phyloP scores from a whole-genome alignment of 2,888 invertebrate species.

The Geotrupes spiniger region DNA sequence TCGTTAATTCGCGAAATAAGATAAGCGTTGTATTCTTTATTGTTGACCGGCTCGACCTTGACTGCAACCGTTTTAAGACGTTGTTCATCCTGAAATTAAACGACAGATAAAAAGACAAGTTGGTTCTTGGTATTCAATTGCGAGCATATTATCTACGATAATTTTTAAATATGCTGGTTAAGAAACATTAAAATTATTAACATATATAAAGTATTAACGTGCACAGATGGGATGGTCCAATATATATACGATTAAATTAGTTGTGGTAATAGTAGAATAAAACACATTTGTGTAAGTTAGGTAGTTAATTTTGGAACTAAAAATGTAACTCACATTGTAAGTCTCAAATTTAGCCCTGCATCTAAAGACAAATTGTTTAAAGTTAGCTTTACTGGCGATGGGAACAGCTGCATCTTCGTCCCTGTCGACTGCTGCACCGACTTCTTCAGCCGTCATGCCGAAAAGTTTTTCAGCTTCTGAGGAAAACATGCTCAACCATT shows the following conservation, averaged over 20 bases:
- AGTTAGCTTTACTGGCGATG: constrained; percentile 71
- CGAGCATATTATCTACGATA: too few species aligned
- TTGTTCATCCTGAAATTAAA: constrained; percentile 69
- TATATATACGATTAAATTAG: too few species aligned
- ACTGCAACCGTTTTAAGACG: constrained; percentile 75
- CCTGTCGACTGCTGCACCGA: constrained; percentile 72
- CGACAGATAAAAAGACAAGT: too few species aligned
- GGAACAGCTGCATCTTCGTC: constrained; percentile 65
- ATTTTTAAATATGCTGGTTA: too few species aligned
- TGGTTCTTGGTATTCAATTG: too few species aligned
- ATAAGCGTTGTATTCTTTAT: constrained; percentile 70
- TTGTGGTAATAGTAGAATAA: background rate
- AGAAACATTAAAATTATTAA: too few species aligned
- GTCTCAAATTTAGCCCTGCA: constrained; percentile 86
- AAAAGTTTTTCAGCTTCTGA: constrained; percentile 77
- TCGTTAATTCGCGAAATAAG: constrained; percentile 51
- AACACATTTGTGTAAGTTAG: background rate
- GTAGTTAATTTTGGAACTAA: background rate
- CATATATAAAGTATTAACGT: too few species aligned
- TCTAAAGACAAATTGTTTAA: constrained; percentile 78
- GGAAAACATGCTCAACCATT: constrained; percentile 90
- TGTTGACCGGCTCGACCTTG: constrained; percentile 69
- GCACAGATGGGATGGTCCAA: too few species aligned
- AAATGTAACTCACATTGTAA: constrained; percentile 70
- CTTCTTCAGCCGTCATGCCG: constrained; percentile 66